Evolutionary conservation across 2,888 invertebrate genomes (phyloP), one percentile per base, ranked within the genome.

Genomic region (Epinotia ramella): DNA sequence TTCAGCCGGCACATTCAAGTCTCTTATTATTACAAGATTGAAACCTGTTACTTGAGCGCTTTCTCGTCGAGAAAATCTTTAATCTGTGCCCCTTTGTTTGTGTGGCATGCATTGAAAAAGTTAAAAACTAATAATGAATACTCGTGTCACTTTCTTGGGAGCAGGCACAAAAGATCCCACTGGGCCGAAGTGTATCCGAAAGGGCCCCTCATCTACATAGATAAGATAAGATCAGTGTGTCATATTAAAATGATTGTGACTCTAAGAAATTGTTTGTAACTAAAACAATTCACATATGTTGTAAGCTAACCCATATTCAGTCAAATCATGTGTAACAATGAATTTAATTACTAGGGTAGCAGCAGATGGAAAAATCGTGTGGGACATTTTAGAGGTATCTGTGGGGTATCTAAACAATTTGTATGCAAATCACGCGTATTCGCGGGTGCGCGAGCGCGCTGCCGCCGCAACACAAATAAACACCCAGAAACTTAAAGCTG

Each of bases 361-460:
- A 16, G 28, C 53, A 59, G 40, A 46, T 28, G 13, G 24, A 60
- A 71, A 65, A 24, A 71, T 53, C 53, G 12, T 18, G 40, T 40
- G 24, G 40, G 28, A 53, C 24, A 28, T 64, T 74, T 74, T 59
- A 46, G 46, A 57, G 56, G 59, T 75, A 73, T 70, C 56, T 69
- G 53, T 67, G 66, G 65, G 69, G 73, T 73, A 87, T 87, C 88
- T 86, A 84, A 86, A 88, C 87, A 87, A 89, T 90, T 87, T 88
- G 86, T 87, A 91, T 91, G 91, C 87, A 87, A 90, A 90, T 89
- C 86, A 86, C 85, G 83, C 79, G 82, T 68, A 71, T 77, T 60
- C 68, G 73, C 68, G 76, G 77, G 59, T 76, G 75, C 73, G 72
- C 72, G 75, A 73, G 71, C 62, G 76, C 66, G 70, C 40, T 46